Evolutionary conservation across 2,888 invertebrate genomes (phyloP), one percentile per base, ranked within the genome.

Genomic region (Enchytraeus crypticus): DNA sequence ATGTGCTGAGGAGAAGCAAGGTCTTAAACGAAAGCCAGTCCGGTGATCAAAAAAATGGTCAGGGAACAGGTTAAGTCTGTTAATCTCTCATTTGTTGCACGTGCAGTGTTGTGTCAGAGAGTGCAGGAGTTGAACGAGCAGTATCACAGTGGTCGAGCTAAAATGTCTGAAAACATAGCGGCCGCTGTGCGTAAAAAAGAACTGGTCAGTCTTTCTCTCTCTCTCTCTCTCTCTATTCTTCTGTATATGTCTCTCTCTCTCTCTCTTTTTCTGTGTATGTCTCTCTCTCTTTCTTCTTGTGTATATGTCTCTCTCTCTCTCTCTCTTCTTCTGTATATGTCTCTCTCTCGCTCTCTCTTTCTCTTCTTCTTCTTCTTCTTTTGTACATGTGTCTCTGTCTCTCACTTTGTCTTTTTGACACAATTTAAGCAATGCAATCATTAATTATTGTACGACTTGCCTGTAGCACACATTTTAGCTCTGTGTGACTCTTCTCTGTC

Each of bases 41-140:
- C n/a, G n/a, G n/a, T n/a, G n/a, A n/a, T n/a, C n/a, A n/a, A n/a
- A n/a, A n/a, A n/a, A n/a, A n/a, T n/a, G n/a, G n/a, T n/a, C n/a
- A n/a, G n/a, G n/a, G n/a, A n/a, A n/a, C n/a, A n/a, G n/a, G n/a
- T n/a, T n/a, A n/a, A n/a, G n/a, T n/a, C n/a, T n/a, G n/a, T n/a
- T n/a, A n/a, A n/a, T n/a, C n/a, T n/a, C n/a, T n/a, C n/a, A n/a
- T n/a, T n/a, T n/a, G n/a, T n/a, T 29, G 23, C 21, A 32, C 30
- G 21, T 21, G 11, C 61, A 72, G 72, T 57, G 18, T 45, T 63
- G 32, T 65, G 66, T 1, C 66, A 71, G 45, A 64, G 66, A 55
- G 53, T 68, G 18, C 70, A 71, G 54, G 70, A 71, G 45, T 60
- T 72, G 18, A 70, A 71, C 33, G 53, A 51, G 8, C 53, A 51